Base-by-base conservation (phyloP, 2,797 vertebrate species). In the Platyrinchus mystaceus region DNA sequence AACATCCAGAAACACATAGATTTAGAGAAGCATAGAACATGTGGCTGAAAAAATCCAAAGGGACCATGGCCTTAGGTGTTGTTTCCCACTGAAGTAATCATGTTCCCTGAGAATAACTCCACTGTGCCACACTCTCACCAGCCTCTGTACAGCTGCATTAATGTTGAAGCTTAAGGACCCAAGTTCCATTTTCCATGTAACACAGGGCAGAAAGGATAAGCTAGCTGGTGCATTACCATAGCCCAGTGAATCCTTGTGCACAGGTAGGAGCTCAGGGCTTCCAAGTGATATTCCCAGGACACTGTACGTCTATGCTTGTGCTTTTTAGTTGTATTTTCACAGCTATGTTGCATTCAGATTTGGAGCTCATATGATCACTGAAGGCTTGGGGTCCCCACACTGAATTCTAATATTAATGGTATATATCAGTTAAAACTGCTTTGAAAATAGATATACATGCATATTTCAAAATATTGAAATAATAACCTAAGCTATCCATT, bases 1-100 rank as follows among this genome's bases (percentile, higher is more conserved):
- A 36, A 14, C 47, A 39, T 21, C 12, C 19, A 70, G 18, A 44
- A 86, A 49, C 10, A 83, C 8, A 8, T 22, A 49, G 16, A 71
- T 71, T 75, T 73, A 53, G 9, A 68, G 28, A 77, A 73, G 11
- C 27, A 58, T 7, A 77, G 32, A 36, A 39, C 12, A 44, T 8
- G 30, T 0, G 2, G 9, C 36, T 74, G 50, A 30, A 86, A 71
- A 91, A 63, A 39, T 10, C 18, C 34, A 86, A 64, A 78, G 19
- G 12, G 15, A 43, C 3, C 2, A 7, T 27, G 32, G 13, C 24
- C n/a, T 76, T 34, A 44, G 9, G 16, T 71, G 4, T 24, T 47
- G 1, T 21, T 93, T 84, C 46, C 37, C 21, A 19, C 16, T 15
- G 12, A 75, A 2, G 0, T 27, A 56, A 75, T 20, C 2, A 0